Evolutionary conservation across 2,113 vertebrate species (phyloP), one percentile per base, ranked within the genome.

Genomic region (Ammodytes marinus): DNA sequence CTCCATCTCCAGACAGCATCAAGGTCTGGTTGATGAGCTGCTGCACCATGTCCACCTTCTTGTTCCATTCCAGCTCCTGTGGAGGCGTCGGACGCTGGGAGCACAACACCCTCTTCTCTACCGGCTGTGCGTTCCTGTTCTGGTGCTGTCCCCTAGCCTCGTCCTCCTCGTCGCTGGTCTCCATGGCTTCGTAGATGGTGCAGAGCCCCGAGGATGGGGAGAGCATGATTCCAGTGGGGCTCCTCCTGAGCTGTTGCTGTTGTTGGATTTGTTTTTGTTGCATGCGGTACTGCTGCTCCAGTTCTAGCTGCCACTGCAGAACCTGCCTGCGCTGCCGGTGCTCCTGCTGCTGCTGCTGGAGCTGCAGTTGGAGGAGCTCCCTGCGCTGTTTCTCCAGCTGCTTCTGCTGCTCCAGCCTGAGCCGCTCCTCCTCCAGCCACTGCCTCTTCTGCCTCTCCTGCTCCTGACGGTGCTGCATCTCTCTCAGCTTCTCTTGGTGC

Each of bases 21-120:
- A 97, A 80, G 11, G 96, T 95, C 88, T 96, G 95, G 89, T 96
- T 96, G 87, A 97, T 96, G 75, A 98, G 93, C 93, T 97, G 96
- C 92, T 97, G 96, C 64, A 97, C 96, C 49, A 97, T 94, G 65
- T 96, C 95, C 17, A 96, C 95, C 88, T 95, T 96, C 75, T 72
- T 67, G 88, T 91, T 93, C 94, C 95, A 96, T 11, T 93, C 96
- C 78, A 91, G 94, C 37, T 92, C 94, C 47, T 93, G 88, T 0
- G 89, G 91, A 52, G 96, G 86, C 0, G 84, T 87, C 0, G 90
- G 95, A 19, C 93, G 91, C 6, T 57, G 78, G 43, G 73, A 42
- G 40, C 61, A 10, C 0, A n/a, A 9, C 17, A 1, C 11, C 81
- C 42, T 66, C 79, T 10, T 81, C 49, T 74, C 71, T 1, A 3